phyloP scores from a whole-genome alignment of 2,888 invertebrate species.

The Cryptocheilus praepositus region DNA sequence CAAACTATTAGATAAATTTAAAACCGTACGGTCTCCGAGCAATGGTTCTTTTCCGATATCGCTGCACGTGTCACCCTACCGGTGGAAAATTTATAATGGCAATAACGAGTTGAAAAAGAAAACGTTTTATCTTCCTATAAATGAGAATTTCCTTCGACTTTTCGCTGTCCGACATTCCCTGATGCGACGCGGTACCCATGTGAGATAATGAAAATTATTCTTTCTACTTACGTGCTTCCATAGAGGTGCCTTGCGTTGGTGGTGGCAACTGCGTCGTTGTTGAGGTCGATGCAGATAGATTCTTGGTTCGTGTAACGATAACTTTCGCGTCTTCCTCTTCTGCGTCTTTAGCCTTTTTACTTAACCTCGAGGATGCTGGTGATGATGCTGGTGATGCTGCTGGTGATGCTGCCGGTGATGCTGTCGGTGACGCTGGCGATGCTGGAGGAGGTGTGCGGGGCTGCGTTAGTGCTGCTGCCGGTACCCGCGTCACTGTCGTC shows the following conservation, averaged over 20 bases:
- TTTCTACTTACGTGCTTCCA: slow-evolving; percentile 68
- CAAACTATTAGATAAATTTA: slow-evolving; percentile 47
- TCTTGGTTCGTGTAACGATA: slow-evolving; percentile 38
- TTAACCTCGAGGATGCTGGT: too few species aligned
- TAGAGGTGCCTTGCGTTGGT: slow-evolving; percentile 67
- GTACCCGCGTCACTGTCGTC: slow-evolving; percentile 41
- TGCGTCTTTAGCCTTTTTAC: slow-evolving; percentile 40
- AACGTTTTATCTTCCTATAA: too few species aligned
- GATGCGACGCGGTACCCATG: too few species aligned
- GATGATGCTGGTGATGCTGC: too few species aligned
- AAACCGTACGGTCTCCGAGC: too few species aligned
- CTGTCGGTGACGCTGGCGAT: too few species aligned
- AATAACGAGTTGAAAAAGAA: slow-evolving; percentile 58
- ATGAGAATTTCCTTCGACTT: too few species aligned
- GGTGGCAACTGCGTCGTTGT: slow-evolving; percentile 63
- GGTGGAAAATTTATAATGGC: too few species aligned
- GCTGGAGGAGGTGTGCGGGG: too few species aligned
- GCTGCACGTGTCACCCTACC: too few species aligned
- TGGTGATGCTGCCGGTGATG: slow-evolving; percentile 10
- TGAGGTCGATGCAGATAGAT: slow-evolving; percentile 47
- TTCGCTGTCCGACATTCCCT: too few species aligned
- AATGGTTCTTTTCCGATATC: too few species aligned
- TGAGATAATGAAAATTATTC: not conserved
- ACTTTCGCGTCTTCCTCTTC: slow-evolving; percentile 52
- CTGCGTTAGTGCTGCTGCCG: slow-evolving; percentile 5